These are phyloP conservation scores for Lampris incognitus DNA, from an alignment of 2,113 vertebrate species.

Conservation along the genomic window DNA sequence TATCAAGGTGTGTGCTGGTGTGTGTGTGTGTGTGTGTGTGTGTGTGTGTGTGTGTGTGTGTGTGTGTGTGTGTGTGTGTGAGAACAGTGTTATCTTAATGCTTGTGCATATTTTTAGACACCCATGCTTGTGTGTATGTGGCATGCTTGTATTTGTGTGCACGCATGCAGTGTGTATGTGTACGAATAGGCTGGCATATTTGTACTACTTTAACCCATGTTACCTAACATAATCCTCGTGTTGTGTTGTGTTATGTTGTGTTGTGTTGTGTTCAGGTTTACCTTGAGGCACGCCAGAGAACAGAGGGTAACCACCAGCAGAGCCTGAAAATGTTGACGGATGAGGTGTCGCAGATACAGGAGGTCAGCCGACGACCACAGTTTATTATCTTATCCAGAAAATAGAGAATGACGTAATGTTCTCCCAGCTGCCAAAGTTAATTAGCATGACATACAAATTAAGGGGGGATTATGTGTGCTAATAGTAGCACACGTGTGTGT, in stretches of 20 bases:
- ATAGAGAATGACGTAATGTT: background rate
- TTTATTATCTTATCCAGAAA: too few relatives aligned
- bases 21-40: background rate
- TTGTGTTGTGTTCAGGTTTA: conserved; percentile 77
- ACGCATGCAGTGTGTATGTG: background rate
- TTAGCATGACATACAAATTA: background rate
- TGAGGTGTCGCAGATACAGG: conserved; percentile 89
- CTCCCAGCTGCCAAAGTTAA: background rate
- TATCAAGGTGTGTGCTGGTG: conserved; percentile 75
- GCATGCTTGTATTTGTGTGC: background rate
- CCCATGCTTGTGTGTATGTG: too few relatives aligned
- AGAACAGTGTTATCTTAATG: too few relatives aligned
- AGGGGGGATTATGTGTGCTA: background rate
- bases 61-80: background rate
- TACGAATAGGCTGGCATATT: too few relatives aligned
- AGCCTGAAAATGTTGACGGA: conserved; percentile 86
- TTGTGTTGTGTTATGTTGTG: conserved; percentile 18
- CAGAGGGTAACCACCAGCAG: conserved; percentile 72
- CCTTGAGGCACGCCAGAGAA: conserved; percentile 73
- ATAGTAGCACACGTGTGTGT: background rate
- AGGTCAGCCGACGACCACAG: conserved; percentile 75
- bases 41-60: background rate
- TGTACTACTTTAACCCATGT: background rate
- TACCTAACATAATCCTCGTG: background rate
- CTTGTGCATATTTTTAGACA: too few relatives aligned